These are phyloP conservation scores for Leptonema lineaticorne DNA, from an alignment of 1,140 invertebrate genomes.

Conservation along the genomic window DNA sequence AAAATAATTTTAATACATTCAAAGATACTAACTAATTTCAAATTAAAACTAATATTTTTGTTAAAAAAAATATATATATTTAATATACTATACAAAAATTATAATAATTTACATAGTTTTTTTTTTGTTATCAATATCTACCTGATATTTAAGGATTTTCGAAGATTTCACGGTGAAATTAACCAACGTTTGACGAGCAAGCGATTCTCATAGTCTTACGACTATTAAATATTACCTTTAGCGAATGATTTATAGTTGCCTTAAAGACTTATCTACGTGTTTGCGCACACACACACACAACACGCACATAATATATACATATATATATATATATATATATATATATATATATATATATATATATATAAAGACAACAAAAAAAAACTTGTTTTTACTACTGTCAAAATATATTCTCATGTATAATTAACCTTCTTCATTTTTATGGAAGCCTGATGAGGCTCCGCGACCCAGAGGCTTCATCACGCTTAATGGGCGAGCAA, in stretches of 20 bases:
- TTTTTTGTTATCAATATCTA: too few species aligned
- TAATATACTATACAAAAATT: background rate
- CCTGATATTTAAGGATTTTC: too few species aligned
- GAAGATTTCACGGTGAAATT: background rate
- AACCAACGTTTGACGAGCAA: constrained; percentile 11
- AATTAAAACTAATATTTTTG: background rate
- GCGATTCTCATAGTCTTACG: constrained; percentile 11
- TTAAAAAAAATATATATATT: background rate
- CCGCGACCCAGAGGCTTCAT: constrained; percentile 22
- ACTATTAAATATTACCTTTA: constrained; percentile 33
- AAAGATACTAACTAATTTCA: too few species aligned
- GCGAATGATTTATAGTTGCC: constrained; percentile 23
- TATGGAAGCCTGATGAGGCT: constrained; percentile 31
- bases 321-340: too few species aligned
- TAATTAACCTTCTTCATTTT: constrained; percentile 33
- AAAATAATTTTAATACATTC: too few species aligned
- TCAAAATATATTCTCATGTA: constrained; percentile 32
- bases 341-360: too few species aligned
- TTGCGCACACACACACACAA: too few species aligned
- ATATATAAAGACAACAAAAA: too few species aligned
- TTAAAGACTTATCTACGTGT: constrained; percentile 19
- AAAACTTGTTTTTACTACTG: constrained; percentile 33
- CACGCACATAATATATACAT: background rate
- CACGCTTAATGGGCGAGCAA: constrained; percentile 26
- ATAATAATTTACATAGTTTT: background rate